These are phyloP conservation scores for Villa cingulata DNA, from an alignment of 2,888 invertebrate species.

Conservation along the genomic window DNA sequence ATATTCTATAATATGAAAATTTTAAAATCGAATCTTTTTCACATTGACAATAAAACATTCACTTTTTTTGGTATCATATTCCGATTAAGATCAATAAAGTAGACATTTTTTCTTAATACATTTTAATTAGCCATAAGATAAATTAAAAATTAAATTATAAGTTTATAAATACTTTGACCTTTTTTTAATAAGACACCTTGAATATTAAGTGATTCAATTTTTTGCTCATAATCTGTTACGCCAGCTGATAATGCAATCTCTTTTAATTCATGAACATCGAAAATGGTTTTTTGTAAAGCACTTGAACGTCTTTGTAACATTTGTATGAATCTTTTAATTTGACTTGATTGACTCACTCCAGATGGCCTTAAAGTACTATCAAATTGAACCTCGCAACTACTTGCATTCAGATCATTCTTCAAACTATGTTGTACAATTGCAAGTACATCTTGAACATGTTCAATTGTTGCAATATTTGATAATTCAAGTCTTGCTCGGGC, in stretches of 20 bases:
- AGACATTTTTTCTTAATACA: no score
- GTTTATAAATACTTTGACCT: constrained; percentile 57
- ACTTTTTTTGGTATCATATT: no score
- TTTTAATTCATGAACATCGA: constrained; percentile 62
- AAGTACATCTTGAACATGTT: constrained; percentile 75
- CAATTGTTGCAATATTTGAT: constrained; percentile 59
- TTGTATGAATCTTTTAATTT: constrained; percentile 58
- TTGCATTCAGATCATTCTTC: constrained; percentile 60
- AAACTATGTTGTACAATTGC: constrained; percentile 71
- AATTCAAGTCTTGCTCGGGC: constrained; percentile 82
- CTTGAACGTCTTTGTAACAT: constrained; percentile 52
- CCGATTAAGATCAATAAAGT: no score
- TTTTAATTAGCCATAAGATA: no score
- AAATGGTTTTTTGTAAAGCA: constrained; percentile 52
- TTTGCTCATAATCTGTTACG: constrained; percentile 48
- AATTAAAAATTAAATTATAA: no score
- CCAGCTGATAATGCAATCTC: constrained; percentile 54
- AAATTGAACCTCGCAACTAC: constrained; percentile 39
- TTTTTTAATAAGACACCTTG: constrained; percentile 78
- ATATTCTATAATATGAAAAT: no score
- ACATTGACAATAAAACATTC: no score
- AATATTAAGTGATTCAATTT: constrained; percentile 66
- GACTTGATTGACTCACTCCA: constrained; percentile 55
- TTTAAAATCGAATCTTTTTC: no score
- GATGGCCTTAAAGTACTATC: constrained; percentile 57